Base-by-base conservation (phyloP, 2,888 invertebrate species). In the Leucophenga montana region DNA sequence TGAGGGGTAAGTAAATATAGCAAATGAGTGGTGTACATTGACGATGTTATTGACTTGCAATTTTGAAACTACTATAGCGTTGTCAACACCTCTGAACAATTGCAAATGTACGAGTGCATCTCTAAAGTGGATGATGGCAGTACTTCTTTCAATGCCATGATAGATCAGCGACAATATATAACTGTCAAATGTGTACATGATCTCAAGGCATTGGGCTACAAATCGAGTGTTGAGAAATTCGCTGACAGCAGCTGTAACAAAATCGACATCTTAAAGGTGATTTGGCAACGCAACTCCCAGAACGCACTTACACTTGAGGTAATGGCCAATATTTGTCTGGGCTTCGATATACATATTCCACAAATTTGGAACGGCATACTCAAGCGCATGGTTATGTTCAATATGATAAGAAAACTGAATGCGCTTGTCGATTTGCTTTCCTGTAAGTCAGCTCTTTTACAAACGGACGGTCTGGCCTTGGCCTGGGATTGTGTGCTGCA, bases 281-380 rank as follows among this genome's bases (percentile, higher is more conserved):
- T 89, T 44, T 89, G 89, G 89, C 83, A 85, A 68, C 83, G 82
- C 8, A 87, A 88, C 73, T 83, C 85, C 2, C 85, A 84, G 53
- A 89, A 86, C 77, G 76, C 82, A 0, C 79, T 86, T 13, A 86
- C 87, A 3, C 73, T 89, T 48, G 85, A 86, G 77, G 85, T 87
- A 3, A 85, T 89, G 75, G 84, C 86, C 0, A 84, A 87, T 68
- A 89, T 89, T 70, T 89, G 89, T 53, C 73, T 89, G 3, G 88
- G 88, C 14, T 89, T 86, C 66, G 81, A 89, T 68, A 86, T 89
- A 67, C 84, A 85, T 66, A 73, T 85, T 22, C 79, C 89, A 0
- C 86, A 86, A 75, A 87, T 89, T 57, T 89, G 89, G 89, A 89
- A 89, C 75, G 88, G 88, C 14, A 85, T 89, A 46, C 78, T 89